Evolutionary conservation across 2,797 vertebrate species (phyloP), one percentile per base, ranked within the genome.

Genomic region (Oceanodroma leucorhoa): DNA sequence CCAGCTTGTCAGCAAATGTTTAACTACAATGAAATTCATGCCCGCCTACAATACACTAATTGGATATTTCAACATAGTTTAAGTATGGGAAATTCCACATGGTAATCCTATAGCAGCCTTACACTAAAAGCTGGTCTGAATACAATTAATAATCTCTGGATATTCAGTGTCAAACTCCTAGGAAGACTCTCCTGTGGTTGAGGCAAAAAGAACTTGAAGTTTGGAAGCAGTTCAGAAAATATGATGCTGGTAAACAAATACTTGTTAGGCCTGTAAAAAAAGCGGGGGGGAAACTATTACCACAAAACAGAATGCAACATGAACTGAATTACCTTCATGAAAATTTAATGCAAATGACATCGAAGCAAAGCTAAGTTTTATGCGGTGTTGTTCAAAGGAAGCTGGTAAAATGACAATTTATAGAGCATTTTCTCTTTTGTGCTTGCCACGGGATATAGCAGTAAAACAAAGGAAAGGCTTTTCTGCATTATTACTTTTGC

Each of bases 1-100:
- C 97, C 97, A 96, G 94, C 97, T 98, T 98, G 98, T 98, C 98
- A 99, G 97, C 97, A 98, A 98, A 98, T 98, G 97, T 98, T 98
- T 96, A 94, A 89, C 96, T 98, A 97, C 97, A 97, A 96, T 89
- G 96, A 97, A 98, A 98, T 98, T 97, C 97, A 97, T 98, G 97
- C 95, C 96, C 97, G 94, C 95, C 95, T 98, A 97, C 97, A 97
- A 91, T 95, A 96, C 93, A 95, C 71, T 94, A 96, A 95, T 94
- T 95, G 82, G 71, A 95, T 96, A 97, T 96, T 94, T 88, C 87
- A 94, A 75, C 67, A 89, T 94, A 89, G 96, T 94, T 95, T 79
- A 87, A 58, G 50, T 89, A 73, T 90, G 89, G 72, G 87, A 96
- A 88, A 94, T 92, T 95, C 54, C 69, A 93, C 24, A 29, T 41